A percentile compares a stretch with the other conserved stretches of the same genome.
Evolutionary conservation across 2,888 invertebrate species (phyloP).

Genomic region (Penaeus monodon): DNA sequence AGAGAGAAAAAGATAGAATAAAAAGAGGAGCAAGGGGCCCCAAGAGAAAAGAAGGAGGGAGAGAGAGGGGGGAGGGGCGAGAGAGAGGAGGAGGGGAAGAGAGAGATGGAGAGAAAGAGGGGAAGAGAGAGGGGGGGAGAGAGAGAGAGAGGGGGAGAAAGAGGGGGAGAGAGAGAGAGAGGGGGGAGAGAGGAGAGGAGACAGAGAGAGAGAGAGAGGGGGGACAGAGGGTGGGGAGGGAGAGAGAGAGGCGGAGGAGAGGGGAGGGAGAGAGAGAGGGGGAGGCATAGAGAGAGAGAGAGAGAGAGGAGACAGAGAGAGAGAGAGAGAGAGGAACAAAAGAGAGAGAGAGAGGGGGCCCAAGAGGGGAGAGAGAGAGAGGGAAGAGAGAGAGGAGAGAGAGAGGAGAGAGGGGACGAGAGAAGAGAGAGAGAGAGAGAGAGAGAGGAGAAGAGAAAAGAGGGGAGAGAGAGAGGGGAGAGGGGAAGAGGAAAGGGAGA

Average conservation of each 20-base stretch:
- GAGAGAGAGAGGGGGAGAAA: not conserved
- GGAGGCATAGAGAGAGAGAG: too few relatives aligned
- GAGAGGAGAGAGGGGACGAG: not conserved
- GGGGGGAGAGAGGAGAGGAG: not conserved
- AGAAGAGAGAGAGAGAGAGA: too few relatives aligned
- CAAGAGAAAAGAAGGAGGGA: too few relatives aligned
- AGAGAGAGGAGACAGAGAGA: not conserved
- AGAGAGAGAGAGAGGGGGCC: not conserved
- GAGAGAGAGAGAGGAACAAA: not conserved
- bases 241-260: accelerated
- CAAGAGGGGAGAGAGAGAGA: not conserved
- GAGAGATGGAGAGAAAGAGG: too few relatives aligned
- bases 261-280: not conserved
- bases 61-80: too few relatives aligned
- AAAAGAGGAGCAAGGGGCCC: too few relatives aligned
- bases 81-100: too few relatives aligned
- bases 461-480: too few relatives aligned
- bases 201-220: not conserved
- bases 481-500: too few relatives aligned
- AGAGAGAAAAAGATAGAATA: too few relatives aligned
- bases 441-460: too few relatives aligned
- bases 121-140: too few relatives aligned
- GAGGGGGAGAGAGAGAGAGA: not conserved
- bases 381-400: not conserved
- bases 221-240: not conserved